Base-by-base conservation (phyloP, 2,113 vertebrate species). In the Psettodes erumei region DNA sequence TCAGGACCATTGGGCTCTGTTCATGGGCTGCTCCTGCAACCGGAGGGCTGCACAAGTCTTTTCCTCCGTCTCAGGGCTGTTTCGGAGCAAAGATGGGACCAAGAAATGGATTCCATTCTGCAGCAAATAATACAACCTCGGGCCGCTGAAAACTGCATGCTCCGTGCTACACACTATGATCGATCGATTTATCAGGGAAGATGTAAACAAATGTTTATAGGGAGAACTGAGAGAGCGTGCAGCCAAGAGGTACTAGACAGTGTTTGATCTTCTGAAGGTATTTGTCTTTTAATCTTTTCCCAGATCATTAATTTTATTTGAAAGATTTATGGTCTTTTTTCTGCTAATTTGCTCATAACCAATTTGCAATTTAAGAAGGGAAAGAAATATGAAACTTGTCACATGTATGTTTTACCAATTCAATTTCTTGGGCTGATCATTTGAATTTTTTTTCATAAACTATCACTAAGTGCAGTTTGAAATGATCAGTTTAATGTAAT, bases 1-100 rank as follows among this genome's bases (percentile, higher is more conserved):
- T 94, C 89, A 89, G 91, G 91, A 91, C 92, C 92, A 93, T 85
- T 90, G 90, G 86, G 71, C 77, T 81, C 88, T 81, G 85, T 70
- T 91, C 86, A 75, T 88, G 88, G 89, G 81, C 79, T 81, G 60
- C 86, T 82, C 78, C 85, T 40, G 45, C 78, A 81, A 91, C 82
- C 86, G 21, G 51, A 50, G 81, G 75, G 74, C 78, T 83, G 71
- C 81, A 83, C 62, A 71, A 80, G 76, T 53, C 64, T 76, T 78
- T 69, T 61, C 61, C 71, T 64, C 48, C 16, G 65, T 86, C 68
- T 64, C 71, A 51, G 47, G 64, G 71, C 69, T 84, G 51, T 84
- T 85, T 66, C 58, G 42, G 56, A 55, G 53, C 82, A 84, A 87
- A 83, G 74, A 85, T 75, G 67, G 77, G 62, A 58, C 72, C 32